Conservation (phyloP, 92 coral and sea anemone species). For the Epizoanthus scotinus region DNA sequence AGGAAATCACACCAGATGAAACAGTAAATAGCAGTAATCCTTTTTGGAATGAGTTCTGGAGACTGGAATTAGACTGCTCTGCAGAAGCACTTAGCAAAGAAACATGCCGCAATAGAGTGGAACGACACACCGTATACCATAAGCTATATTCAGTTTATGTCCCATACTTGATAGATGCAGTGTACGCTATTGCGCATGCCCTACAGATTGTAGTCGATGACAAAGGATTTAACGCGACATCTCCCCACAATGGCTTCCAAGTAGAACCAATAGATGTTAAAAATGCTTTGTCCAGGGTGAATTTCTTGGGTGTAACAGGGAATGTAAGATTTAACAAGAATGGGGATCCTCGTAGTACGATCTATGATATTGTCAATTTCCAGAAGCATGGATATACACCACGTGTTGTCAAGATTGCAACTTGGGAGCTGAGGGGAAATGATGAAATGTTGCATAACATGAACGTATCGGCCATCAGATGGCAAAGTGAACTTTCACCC, state of each 20-base stretch:
- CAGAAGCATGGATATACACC: not conserved
- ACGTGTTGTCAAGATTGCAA: too few species aligned
- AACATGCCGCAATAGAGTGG: not conserved
- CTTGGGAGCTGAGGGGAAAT: too few species aligned
- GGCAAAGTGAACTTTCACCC: too few species aligned
- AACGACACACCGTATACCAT: not conserved
- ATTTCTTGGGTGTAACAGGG: conserved; percentile 25
- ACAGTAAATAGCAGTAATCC: not conserved
- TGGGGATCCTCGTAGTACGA: conserved; percentile 8
- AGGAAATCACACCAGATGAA: not conserved
- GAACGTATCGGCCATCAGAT: too few species aligned
- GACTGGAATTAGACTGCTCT: conserved; percentile 19
- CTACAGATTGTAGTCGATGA: not conserved
- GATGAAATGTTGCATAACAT: too few species aligned
- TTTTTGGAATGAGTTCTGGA: conserved; percentile 40
- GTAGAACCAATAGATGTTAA: conserved; percentile 9
- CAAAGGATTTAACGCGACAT: not conserved
- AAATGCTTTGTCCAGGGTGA: not conserved
- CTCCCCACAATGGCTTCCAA: not conserved
- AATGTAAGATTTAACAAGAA: not conserved
- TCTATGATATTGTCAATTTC: conserved; percentile 17
- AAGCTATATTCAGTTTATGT: not conserved
- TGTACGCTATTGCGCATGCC: conserved; percentile 29
- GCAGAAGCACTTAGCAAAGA: not conserved
- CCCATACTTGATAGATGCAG: conserved; percentile 32